Evolutionary conservation across 2,888 invertebrate species (phyloP), one percentile per base, ranked within the genome.

Genomic region (Eretmocerus hayati): DNA sequence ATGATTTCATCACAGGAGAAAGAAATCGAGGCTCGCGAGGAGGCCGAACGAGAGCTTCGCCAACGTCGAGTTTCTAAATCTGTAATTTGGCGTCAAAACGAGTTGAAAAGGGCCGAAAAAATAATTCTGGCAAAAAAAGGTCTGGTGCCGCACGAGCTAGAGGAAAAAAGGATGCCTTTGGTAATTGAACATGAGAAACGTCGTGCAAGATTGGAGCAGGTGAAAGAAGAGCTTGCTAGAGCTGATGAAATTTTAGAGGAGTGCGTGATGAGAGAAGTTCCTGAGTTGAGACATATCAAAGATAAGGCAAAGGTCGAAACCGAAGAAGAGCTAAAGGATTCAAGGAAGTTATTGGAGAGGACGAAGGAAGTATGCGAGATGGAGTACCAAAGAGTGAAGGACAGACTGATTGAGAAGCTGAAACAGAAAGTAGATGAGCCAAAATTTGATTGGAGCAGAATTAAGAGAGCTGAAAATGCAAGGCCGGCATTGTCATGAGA

Each of bases 41-140:
- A 63, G 56, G 53, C 74, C 73, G 55, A 79, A 79, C 64, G 81
- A 80, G 37, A 72, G 81, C 79, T 52, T 81, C 79, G 57, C 81
- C 78, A 47, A 73, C 79, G 59, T 81, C 31, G 56, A 59, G 4
- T 57, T 26, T 59, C 66, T 0, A 65, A 62, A 31, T 55, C 59
- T 59, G 77, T 78, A 52, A 75, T 79, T 56, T 81, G 81, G 77
- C 78, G 79, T 55, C 74, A 32, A 54, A 76, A 81, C 42, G 80
- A 85, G 60, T 74, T 81, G 21, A 78, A 79, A 50, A 74, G 82
- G 2, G 81, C 85, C 59, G 75, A 81, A 67, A 62, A 74, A 62
- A 73, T 81, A 58, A 74, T 87, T 59, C 66, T 83, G 42, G 72
- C 75, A 2, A 82, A 81, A 53, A 83, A 83, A 58, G 75, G 78